phyloP scores from a whole-genome alignment of 2,113 vertebrate genomes.

The Mesembrinibis cayennensis region DNA sequence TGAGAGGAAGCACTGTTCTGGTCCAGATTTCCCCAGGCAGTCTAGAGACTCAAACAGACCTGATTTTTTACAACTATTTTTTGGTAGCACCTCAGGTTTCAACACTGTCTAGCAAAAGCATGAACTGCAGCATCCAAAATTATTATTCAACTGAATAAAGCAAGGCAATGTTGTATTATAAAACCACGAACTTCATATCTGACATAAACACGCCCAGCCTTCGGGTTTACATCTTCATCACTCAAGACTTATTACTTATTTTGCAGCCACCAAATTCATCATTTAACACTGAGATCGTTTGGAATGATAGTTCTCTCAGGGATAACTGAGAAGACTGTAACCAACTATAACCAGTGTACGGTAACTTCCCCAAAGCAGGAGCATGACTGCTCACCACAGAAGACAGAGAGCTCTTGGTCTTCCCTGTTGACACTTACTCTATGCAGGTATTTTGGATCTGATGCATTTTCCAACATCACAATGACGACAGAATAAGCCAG shows the following conservation, averaged over 20 bases:
- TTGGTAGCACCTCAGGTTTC: not conserved
- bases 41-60: not conserved
- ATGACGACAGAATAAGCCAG: not conserved
- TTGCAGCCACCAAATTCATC: not conserved
- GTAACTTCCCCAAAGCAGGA: not conserved
- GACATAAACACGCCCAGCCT: not conserved
- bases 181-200: not conserved
- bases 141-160: not conserved
- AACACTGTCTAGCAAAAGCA: not conserved
- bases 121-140: not conserved
- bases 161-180: not conserved
- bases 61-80: not conserved
- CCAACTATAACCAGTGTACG: not conserved
- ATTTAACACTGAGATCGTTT: not conserved
- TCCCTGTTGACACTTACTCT: not conserved
- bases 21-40: not conserved
- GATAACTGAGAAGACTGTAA: not conserved
- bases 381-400: not conserved
- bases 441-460: rapidly evolving
- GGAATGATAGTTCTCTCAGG: not conserved
- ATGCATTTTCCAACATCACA: not conserved
- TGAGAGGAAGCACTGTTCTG: not conserved
- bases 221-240: not conserved
- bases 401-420: not conserved
- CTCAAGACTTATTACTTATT: not conserved